Base-by-base conservation (phyloP, 1,140 invertebrate species). In the Aplysia californica region DNA sequence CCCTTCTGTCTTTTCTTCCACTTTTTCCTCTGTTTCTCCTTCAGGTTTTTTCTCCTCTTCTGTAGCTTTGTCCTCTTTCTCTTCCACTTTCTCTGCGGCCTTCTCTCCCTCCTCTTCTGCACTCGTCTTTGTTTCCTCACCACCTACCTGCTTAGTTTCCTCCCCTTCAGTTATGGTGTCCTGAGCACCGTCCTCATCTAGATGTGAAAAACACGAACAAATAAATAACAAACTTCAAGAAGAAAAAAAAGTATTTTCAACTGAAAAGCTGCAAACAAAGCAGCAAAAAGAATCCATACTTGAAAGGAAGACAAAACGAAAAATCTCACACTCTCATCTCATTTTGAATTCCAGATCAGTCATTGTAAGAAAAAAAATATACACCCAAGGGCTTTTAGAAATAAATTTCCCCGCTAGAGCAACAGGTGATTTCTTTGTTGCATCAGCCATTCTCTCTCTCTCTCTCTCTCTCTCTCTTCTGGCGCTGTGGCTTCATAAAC, bases 1-100 rank as follows among this genome's bases (percentile, higher is more conserved):
- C 50, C 58, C 31, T n/a, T 55, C 44, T 66, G 56, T 71, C 29
- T 29, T 68, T 72, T 83, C 77, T 66, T 79, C 75, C 56, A 18
- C 67, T 35, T 64, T 33, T 21, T 68, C 65, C 59, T 75, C 67
- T 31, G 75, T 78, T 65, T 73, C 64, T 44, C 23, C 29, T 59
- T 5, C 39, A 35, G 56, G 21, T 18, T 31, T 10, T 15, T 59
- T 18, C n/a, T 66, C 68, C 21, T 77, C 76, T 65, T 15, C 31
- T 1, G 31, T 33, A 41, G 1, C 10, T 50, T n/a, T 61, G 21
- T 55, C 50, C 50, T 66, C 33, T 18, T 29, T 21, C 31, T 64
- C 33, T 29, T 50, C 35, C n/a, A 4, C 33, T 10, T 58, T 18
- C 39, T 44, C n/a, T 29, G 33, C 59, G 61, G 4, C 31, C 18